phyloP scores from a whole-genome alignment of 2,888 invertebrate species.

The Nematopogon swammerdamellus region DNA sequence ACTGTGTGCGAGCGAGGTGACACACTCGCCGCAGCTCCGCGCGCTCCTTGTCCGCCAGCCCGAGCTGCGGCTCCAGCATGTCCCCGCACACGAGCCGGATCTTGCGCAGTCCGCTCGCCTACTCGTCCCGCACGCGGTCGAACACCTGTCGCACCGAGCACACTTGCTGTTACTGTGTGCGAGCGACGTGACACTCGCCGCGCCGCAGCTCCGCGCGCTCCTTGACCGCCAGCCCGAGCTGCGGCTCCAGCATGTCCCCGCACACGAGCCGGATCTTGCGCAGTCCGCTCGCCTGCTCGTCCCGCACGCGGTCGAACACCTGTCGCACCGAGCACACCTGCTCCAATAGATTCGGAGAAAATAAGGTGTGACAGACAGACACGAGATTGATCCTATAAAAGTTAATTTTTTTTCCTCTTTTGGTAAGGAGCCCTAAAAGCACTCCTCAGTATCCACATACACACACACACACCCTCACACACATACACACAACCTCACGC shows the following conservation, averaged over 20 bases:
- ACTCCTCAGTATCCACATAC: too few relatives aligned
- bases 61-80: slow-evolving; percentile 57
- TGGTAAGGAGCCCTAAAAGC: not conserved
- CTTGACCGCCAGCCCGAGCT: slow-evolving; percentile 56
- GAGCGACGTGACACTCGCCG: slow-evolving; percentile 68
- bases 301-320: slow-evolving; percentile 53
- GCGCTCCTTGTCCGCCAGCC: slow-evolving; percentile 56
- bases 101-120: slow-evolving; percentile 60
- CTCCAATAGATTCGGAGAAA: too few relatives aligned
- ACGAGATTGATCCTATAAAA: too few relatives aligned
- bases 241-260: slow-evolving; percentile 61
- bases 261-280: slow-evolving; percentile 63
- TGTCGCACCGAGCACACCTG: slow-evolving; percentile 31
- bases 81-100: slow-evolving; percentile 65
- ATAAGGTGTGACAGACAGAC: too few relatives aligned
- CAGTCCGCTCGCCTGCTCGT: slow-evolving; percentile 52
- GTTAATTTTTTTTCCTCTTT: not conserved
- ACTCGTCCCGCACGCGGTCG: slow-evolving; percentile 43
- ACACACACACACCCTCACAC: too few relatives aligned
- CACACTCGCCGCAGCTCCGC: slow-evolving; percentile 58
- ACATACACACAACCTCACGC: too few relatives aligned
- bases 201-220: slow-evolving; percentile 56
- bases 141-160: slow-evolving; percentile 42
- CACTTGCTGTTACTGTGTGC: slow-evolving; percentile 76
- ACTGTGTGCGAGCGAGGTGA: slow-evolving; percentile 73